Base-by-base conservation (phyloP, 2,888 invertebrate species). In the Drosophila silvestris region DNA sequence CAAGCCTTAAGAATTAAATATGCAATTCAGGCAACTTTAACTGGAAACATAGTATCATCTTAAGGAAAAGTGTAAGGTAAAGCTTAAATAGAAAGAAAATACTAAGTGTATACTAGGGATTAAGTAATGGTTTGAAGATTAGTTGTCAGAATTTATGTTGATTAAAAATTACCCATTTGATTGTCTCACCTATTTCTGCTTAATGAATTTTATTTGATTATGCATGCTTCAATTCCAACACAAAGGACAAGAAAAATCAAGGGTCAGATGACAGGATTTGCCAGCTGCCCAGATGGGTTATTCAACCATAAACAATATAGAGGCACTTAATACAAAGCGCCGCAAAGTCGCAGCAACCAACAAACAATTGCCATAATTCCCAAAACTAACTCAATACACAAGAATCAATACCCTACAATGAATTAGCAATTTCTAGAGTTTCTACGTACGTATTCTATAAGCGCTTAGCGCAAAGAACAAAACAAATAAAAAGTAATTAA, bases 401-500 rank as follows among this genome's bases (percentile, higher is more conserved):
- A 14, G 33, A 51, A 63, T 67, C 64, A 72, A 80, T 63, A 66
- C 50, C 35, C 58, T 33, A 75, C 77, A 80, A 82, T 85, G 85
- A 85, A 82, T 89, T 72, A 75, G 90, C 85, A 80, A 70, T 74
- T 89, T 89, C 66, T 52, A 58, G 60, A 79, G 68, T 71, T 64
- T 74, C 63, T 52, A 66, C 35, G 52, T 64, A 61, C 64, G 54
- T 66, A 74, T 77, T 82, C 57, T 74, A 58, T 22, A 16, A 65
- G 16, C n/a, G 39, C 32, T 22, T 39, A 59, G 12, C 50, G n/a
- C 32, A 47, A n/a, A 44, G 3, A 63, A 67, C 70, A 83, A 76
- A 74, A 62, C 65, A 74, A 80, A 82, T 82, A 60, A 81, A 85
- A 77, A 74, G 57, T 85, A 86, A 88, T 88, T 86, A 83, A 81